Evolutionary conservation across 2,797 vertebrate genomes (phyloP), one percentile per base, ranked within the genome.

Genomic region (Astyanax mexicanus): DNA sequence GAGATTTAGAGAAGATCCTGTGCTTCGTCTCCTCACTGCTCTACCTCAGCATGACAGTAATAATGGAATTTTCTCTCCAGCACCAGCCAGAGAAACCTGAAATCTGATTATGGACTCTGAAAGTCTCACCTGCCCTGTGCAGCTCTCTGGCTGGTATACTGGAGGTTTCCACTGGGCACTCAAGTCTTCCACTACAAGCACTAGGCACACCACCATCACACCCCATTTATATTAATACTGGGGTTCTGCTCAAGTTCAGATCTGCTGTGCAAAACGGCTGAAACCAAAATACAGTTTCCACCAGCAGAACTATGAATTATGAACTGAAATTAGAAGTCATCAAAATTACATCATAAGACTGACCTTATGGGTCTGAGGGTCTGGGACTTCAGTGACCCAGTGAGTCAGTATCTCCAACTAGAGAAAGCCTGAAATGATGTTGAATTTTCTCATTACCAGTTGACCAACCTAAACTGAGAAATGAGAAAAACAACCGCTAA

Each of bases 91-190:
- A 37, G 32, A 21, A 35, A 13, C n/a, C n/a, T 35, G 21, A 15
- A 47, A n/a, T 67, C 17, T 45, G 29, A 45, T 2, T 64, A 37
- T 12, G 9, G 27, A 5, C 25, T 29, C 10, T n/a, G n/a, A n/a
- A n/a, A 25, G 17, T 57, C 54, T 57, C 27, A 57, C 54, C 54
- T 57, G 27, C 2, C 32, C 42, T 42, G 45, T 3, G 4, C 29
- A n/a, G 29, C 23, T 29, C 54, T 11, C 25, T 38, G 27, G 37
- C 49, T 60, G 42, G 29, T 45, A 35, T 62, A 3, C 62, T 54
- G 38, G 45, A 57, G n/a, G 75, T 75, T 79, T 75, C 58, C 61
- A 67, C 51, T 12, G 23, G 32, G 58, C 15, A 40, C n/a, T n/a
- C n/a, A 21, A 61, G 51, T 19, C 45, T 5, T 21, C n/a, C n/a